Conservation (phyloP, 2,888 invertebrate species). For the Lithosia quadra region DNA sequence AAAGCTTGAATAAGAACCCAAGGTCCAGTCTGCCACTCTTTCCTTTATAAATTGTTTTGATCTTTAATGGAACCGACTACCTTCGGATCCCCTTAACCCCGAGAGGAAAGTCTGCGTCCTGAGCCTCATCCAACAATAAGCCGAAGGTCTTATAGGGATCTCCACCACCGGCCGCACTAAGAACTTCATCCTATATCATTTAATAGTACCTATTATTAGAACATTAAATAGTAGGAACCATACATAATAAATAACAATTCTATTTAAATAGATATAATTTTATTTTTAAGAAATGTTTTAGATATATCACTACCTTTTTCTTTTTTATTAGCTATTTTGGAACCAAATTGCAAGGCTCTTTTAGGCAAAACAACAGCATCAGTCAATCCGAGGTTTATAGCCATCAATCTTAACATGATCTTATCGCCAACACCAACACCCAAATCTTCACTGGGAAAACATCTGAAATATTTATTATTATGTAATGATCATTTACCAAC, state of each 20-base stretch:
- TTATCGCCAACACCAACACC: conserved; percentile 97
- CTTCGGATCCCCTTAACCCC: too few relatives aligned
- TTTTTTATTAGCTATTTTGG: conserved; percentile 96
- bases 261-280: conserved; percentile 19
- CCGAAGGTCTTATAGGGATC: too few relatives aligned
- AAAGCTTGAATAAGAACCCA: too few relatives aligned
- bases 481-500: neutral
- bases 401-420: conserved; percentile 92
- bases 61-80: too few relatives aligned
- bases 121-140: too few relatives aligned
- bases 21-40: too few relatives aligned
- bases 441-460: conserved; percentile 86
- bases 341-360: conserved; percentile 98
- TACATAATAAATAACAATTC: conserved; percentile 16
- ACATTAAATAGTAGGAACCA: conserved; percentile 3
- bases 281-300: conserved; percentile 62
- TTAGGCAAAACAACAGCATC: conserved; percentile 92
- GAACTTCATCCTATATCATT: too few relatives aligned
- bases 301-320: conserved; percentile 95
- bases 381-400: conserved; percentile 89
- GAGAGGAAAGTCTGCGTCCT: too few relatives aligned
- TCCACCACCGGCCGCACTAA: too few relatives aligned
- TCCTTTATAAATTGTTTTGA: too few relatives aligned
- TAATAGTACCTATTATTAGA: too few relatives aligned
- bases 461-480: conserved; percentile 73